These are phyloP conservation scores for Proctacanthus coquilletti DNA, from an alignment of 1,140 invertebrate genomes.

Conservation along the genomic window DNA sequence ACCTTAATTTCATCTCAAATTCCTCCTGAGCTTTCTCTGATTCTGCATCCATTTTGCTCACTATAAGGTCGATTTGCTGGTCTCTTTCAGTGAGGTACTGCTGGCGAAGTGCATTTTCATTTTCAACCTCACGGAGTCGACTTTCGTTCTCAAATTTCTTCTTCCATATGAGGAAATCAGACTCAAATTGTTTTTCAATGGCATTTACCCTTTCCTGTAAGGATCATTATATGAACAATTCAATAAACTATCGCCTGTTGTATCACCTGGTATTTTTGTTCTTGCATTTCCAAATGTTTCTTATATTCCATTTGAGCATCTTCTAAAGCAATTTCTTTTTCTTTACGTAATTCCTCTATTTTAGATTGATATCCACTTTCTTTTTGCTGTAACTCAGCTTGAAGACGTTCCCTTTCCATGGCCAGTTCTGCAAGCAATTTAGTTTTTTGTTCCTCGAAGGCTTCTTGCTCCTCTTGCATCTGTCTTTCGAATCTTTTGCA, in stretches of 20 bases:
- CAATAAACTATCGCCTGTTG: no score
- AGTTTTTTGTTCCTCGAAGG: slow-evolving; percentile 36
- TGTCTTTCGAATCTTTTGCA: slow-evolving; percentile 34
- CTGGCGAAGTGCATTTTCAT: slow-evolving; percentile 39
- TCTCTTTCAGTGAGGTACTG: slow-evolving; percentile 44
- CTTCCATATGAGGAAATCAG: slow-evolving; percentile 38
- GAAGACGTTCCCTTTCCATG: slow-evolving; percentile 28
- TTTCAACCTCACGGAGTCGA: slow-evolving; percentile 34
- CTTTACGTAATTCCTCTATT: slow-evolving; percentile 16
- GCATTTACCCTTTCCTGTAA: slow-evolving; percentile 30
- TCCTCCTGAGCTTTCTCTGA: slow-evolving; percentile 33
- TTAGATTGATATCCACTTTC: slow-evolving; percentile 21
- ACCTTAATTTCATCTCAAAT: slow-evolving; percentile 43
- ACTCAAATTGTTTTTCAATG: slow-evolving; percentile 37
- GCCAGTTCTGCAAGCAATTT: slow-evolving; percentile 33
- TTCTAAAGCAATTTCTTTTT: slow-evolving; percentile 26
- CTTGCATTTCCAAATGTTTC: slow-evolving; percentile 31
- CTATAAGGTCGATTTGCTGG: slow-evolving; percentile 46
- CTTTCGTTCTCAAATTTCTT: slow-evolving; percentile 40
- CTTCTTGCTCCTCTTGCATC: slow-evolving; percentile 35
- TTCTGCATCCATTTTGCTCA: slow-evolving; percentile 44
- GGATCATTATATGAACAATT: no score
- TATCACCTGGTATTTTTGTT: slow-evolving; percentile 21
- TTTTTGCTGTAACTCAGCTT: slow-evolving; percentile 24
- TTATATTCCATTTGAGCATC: slow-evolving; percentile 32